phyloP scores from a whole-genome alignment of 2,888 invertebrate genomes.

The Meteorus colon region DNA sequence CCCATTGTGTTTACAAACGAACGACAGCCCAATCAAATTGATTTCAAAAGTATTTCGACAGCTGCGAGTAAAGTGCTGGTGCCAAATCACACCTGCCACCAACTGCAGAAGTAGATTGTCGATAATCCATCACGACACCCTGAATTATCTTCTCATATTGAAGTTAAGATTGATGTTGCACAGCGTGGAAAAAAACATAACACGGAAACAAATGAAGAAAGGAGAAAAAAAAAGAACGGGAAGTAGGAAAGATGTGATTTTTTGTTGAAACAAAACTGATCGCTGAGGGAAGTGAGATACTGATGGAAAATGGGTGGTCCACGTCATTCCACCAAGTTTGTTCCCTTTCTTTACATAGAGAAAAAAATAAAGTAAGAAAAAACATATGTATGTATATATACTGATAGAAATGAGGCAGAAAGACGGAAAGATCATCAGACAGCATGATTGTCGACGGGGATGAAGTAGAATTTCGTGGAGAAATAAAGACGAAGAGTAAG shows the following conservation, averaged over 20 bases:
- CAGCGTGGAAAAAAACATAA: no score
- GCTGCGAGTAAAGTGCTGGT: no score
- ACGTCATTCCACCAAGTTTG: neutral
- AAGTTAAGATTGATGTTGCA: no score
- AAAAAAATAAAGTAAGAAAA: constrained; percentile 11
- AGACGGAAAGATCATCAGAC: constrained; percentile 30
- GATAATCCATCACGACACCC: no score
- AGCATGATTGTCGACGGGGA: constrained; percentile 43
- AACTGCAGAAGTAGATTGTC: no score
- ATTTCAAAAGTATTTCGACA: no score
- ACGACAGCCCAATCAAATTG: no score
- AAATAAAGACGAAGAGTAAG: constrained; percentile 38
- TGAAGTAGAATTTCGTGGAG: constrained; percentile 30
- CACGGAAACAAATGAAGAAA: constrained; percentile 16
- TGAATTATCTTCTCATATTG: no score
- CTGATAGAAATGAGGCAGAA: neutral
- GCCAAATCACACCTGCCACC: no score
- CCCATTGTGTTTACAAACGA: no score
- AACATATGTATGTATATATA: constrained; percentile 1
- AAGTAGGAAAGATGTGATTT: constrained; percentile 18
- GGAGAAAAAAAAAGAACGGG: constrained; percentile 17
- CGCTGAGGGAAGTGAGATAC: neutral
- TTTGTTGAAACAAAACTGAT: neutral
- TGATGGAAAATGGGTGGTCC: neutral
- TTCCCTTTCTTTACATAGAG: neutral